These are phyloP conservation scores for Nephotettix cincticeps DNA, from an alignment of 1,140 invertebrate genomes.

Conservation along the genomic window DNA sequence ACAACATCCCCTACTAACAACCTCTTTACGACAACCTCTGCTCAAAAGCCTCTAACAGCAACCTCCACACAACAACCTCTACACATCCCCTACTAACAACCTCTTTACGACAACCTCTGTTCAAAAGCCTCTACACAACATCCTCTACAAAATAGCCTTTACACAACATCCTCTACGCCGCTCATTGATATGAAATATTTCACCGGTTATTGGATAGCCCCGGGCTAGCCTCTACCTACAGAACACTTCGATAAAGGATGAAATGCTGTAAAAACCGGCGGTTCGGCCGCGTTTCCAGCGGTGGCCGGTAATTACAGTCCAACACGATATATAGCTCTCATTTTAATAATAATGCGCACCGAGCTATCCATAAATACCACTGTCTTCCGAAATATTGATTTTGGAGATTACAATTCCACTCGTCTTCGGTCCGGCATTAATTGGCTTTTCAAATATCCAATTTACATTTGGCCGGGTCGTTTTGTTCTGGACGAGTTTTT, in stretches of 20 bases:
- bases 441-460: constrained; percentile 10
- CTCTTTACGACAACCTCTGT: too few relatives aligned
- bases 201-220: too few relatives aligned
- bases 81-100: too few relatives aligned
- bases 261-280: constrained; percentile 3
- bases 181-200: too few relatives aligned
- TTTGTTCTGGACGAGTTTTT: constrained; percentile 10
- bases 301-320: background rate
- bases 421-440: background rate
- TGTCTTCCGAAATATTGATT: constrained; percentile 16
- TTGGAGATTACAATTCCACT: background rate
- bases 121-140: too few relatives aligned
- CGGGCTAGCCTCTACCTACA: too few relatives aligned
- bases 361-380: constrained; percentile 13
- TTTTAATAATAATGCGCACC: constrained; percentile 19
- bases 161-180: too few relatives aligned
- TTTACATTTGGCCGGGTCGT: constrained; percentile 8
- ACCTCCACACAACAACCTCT: too few relatives aligned
- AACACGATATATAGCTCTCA: constrained; percentile 7
- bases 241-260: background rate
- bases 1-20: too few relatives aligned
- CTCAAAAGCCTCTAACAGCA: too few relatives aligned
- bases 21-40: too few relatives aligned
- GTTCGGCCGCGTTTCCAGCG: background rate
- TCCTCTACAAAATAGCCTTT: too few relatives aligned